phyloP scores from a whole-genome alignment of 2,113 vertebrate genomes.

The Syngnathus scovelli region DNA sequence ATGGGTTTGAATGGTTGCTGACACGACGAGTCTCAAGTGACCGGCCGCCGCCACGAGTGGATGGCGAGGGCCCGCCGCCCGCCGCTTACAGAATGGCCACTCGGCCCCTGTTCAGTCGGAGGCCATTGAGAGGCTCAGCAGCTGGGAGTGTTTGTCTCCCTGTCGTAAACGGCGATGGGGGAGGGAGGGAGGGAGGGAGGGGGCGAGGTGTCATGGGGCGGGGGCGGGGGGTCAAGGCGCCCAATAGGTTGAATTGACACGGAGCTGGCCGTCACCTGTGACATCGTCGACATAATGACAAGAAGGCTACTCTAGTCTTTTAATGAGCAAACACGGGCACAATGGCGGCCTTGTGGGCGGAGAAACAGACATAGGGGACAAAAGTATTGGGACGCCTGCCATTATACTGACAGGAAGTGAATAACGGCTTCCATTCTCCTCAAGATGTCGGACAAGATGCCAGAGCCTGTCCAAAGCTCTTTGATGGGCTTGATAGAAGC shows the following conservation, averaged over 20 bases:
- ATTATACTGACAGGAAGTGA: not conserved
- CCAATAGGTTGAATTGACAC: slow-evolving; percentile 51
- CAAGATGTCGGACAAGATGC: not conserved
- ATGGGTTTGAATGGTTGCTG: slow-evolving; percentile 14
- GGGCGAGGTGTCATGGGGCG: slow-evolving; percentile 8
- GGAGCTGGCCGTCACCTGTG: slow-evolving; percentile 25
- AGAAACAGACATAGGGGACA: not conserved
- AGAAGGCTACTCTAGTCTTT: not conserved
- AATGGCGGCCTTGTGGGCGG: slow-evolving; percentile 7
- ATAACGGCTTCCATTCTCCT: not conserved
- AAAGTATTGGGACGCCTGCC: slow-evolving; percentile 1
- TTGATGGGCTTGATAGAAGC: too few species aligned
- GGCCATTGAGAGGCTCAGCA: slow-evolving; percentile 54
- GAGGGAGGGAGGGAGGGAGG: slow-evolving; percentile 62
- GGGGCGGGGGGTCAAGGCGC: slow-evolving; percentile 50
- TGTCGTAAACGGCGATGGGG: slow-evolving; percentile 45
- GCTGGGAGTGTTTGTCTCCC: slow-evolving; percentile 63
- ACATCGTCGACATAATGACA: slow-evolving; percentile 5
- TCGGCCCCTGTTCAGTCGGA: slow-evolving; percentile 43
- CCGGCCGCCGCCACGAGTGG: slow-evolving; percentile 28
- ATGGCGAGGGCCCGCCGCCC: slow-evolving; percentile 24
- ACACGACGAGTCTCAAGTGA: slow-evolving; percentile 42
- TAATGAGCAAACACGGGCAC: slow-evolving; percentile 4
- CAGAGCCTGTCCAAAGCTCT: not conserved
- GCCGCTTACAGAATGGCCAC: slow-evolving; percentile 32